Evolutionary conservation across 2,888 invertebrate species (phyloP).

Genomic region (Meteorus colon): DNA sequence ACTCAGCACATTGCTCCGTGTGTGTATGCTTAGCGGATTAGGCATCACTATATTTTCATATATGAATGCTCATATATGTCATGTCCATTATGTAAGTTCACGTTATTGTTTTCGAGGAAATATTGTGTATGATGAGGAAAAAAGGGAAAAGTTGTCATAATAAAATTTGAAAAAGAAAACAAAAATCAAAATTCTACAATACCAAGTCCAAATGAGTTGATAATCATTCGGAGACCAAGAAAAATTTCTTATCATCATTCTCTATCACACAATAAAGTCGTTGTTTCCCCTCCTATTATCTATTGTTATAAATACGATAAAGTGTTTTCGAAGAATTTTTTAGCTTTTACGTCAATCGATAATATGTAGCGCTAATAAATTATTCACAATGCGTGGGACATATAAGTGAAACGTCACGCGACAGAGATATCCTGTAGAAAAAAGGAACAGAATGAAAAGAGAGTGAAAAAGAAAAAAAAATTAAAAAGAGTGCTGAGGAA

Average conservation of each 20-base stretch:
- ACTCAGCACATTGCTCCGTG: constrained; percentile 72
- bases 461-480: neutral
- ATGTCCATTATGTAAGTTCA: constrained; percentile 28
- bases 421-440: neutral
- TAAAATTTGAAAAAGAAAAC: neutral
- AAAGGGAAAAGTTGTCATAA: neutral
- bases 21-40: constrained; percentile 67
- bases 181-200: neutral
- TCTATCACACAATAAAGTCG: no score
- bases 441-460: neutral
- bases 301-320: neutral
- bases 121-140: constrained; percentile 31
- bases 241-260: no score
- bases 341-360: neutral
- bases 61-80: constrained; percentile 56
- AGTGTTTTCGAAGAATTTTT: neutral
- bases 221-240: no score
- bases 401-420: constrained; percentile 16
- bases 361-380: constrained; percentile 17
- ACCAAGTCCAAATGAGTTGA: no score
- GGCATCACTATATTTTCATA: constrained; percentile 71
- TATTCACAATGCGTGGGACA: constrained; percentile 18
- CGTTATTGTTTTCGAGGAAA: constrained; percentile 41
- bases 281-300: no score
- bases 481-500: constrained; percentile 10